Base-by-base conservation (phyloP, 1,140 invertebrate genomes). In the Trichonephila clavata region DNA sequence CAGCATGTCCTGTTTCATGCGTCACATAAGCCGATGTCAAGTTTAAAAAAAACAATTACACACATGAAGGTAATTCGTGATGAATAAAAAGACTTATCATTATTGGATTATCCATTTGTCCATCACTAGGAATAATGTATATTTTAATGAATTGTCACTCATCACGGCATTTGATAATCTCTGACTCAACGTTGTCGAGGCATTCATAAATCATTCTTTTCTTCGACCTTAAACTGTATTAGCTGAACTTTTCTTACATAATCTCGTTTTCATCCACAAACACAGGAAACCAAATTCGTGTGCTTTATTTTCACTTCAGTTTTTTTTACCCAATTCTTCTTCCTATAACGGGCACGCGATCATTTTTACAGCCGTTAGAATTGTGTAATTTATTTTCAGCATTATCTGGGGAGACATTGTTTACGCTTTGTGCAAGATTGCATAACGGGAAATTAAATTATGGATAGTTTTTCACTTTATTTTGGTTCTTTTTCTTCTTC, bases 341-440 rank as follows among this genome's bases (percentile, higher is more conserved):
- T 68, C 20, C 18, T 24, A 21, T 13, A 20, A n/a, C 1, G 0
- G n/a, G 5, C 68, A 77, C 68, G 68, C 68, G 68, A 77, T 71
- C 4, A 24, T 63, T 63, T 27, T 13, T 24, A 13, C 13, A 16
- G 24, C 27, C 27, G 27, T 16, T n/a, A 14, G 4, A 27, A 24
- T 32, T 27, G 13, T 77, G 68, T 32, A 32, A 77, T 77, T 4
- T 24, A 27, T 16, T 32, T 32, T 16, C 27, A 14, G 50, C 10
- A 13, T 7, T 50, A 50, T 50, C 32, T 4, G 50, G 0, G 10
- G 10, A 50, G 27, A 77, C 68, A 77, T 32, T 77, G 68, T 39
- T 77, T 77, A 77, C 24, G 68, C 27, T 32, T 77, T 77, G 27
- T 77, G 68, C 68, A 77, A 77, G 68, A 77, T 77, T 77, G 24